These are phyloP conservation scores for Trogon melanurus DNA, from an alignment of 2,113 vertebrate genomes.

Conservation along the genomic window DNA sequence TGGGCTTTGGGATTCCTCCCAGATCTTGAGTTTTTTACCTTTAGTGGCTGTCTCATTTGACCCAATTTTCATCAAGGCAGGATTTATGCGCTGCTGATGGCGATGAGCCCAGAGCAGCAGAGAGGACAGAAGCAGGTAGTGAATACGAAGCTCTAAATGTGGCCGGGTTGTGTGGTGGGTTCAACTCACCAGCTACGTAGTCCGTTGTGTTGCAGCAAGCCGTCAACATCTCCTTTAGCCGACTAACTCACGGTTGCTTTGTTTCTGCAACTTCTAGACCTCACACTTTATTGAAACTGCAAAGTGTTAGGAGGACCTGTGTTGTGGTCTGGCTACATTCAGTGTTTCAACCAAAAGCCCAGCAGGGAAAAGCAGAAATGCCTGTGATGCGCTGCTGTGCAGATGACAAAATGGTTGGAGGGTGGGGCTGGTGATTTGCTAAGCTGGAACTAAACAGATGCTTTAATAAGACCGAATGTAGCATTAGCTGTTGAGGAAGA, in stretches of 20 bases:
- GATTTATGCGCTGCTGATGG: not conserved
- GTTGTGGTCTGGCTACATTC: not conserved
- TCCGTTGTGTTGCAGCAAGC: not conserved
- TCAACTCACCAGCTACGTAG: not conserved
- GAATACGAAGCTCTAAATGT: not conserved
- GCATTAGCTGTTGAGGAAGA: not conserved
- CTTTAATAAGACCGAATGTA: not conserved
- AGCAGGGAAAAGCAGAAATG: not conserved
- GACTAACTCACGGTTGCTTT: not conserved
- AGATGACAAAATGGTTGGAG: not conserved
- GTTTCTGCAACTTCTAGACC: not conserved
- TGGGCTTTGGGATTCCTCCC: not conserved
- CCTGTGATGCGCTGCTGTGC: not conserved
- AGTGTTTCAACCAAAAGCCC: not conserved
- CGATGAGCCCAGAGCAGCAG: not conserved
- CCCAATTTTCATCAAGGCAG: not conserved
- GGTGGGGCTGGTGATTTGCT: not conserved
- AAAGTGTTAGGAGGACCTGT: not conserved
- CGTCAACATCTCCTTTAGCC: not conserved
- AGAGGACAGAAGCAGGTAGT: not conserved
- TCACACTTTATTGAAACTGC: not conserved
- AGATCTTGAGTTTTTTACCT: rapidly evolving
- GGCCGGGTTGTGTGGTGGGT: rapidly evolving
- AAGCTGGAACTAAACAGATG: not conserved
- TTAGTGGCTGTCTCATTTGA: not conserved